These are phyloP conservation scores for Coendou prehensilis DNA, from an alignment of 2,797 vertebrate species.

Conservation along the genomic window DNA sequence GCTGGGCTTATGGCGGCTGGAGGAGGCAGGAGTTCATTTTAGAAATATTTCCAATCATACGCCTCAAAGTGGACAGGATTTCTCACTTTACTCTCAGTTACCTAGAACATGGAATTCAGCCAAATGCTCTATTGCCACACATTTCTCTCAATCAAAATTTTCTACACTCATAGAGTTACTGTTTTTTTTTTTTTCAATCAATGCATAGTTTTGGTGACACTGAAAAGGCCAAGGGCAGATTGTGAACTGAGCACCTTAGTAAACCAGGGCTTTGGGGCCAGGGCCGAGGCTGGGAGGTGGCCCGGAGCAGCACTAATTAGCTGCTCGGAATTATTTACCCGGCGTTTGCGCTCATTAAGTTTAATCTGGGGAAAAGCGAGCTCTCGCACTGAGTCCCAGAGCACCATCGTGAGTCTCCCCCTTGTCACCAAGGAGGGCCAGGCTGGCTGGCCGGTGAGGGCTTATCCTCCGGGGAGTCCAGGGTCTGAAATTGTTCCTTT, in stretches of 20 bases:
- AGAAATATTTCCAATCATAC: slow-evolving; percentile 53
- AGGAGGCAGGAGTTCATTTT: background rate
- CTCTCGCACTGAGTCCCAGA: background rate
- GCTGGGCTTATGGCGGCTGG: background rate
- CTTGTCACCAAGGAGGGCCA: background rate
- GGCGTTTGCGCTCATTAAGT: background rate
- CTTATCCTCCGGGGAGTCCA: background rate
- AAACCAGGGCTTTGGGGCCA: background rate
- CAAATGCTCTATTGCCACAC: background rate
- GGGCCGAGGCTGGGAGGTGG: background rate
- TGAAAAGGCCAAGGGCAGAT: background rate
- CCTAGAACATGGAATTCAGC: slow-evolving; percentile 31
- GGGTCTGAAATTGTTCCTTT: background rate
- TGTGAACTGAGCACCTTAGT: background rate
- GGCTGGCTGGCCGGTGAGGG: background rate
- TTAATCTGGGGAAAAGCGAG: background rate
- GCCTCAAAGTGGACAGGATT: background rate
- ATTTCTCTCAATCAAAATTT: slow-evolving; percentile 36
- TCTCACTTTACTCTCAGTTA: slow-evolving; percentile 12
- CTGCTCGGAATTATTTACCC: background rate
- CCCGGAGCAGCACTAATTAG: background rate
- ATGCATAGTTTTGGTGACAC: background rate
- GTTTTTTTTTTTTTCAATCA: background rate
- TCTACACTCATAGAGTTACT: background rate
- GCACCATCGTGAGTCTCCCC: background rate